Evolutionary conservation across 1,140 invertebrate genomes (phyloP).

Genomic region (Caenorhabditis inopinata): DNA sequence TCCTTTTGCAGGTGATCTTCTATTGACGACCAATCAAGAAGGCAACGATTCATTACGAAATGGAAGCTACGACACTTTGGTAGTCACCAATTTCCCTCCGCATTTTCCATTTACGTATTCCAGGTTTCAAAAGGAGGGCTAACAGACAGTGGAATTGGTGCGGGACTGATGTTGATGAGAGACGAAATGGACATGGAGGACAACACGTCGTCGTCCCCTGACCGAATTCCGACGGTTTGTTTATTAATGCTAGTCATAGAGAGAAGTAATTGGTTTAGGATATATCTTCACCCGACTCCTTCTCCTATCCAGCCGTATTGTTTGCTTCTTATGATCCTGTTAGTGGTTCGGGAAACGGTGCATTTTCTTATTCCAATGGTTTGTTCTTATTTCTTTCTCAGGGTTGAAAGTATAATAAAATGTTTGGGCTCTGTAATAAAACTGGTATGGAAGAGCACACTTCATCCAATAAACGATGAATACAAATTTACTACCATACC

Average conservation of each 20-base stretch:
- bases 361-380: background rate
- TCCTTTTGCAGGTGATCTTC: background rate
- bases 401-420: too few relatives aligned
- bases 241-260: too few relatives aligned
- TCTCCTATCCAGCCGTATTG: background rate
- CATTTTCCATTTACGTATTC: background rate
- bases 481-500: too few relatives aligned
- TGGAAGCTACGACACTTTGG: slow-evolving; percentile 20
- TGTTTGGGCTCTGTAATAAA: too few relatives aligned
- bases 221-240: slow-evolving; percentile 10
- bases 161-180: background rate
- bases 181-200: slow-evolving; percentile 1
- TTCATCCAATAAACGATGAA: too few relatives aligned
- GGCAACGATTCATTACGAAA: background rate
- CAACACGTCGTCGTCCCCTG: background rate
- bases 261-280: background rate
- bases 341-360: background rate
- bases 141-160: slow-evolving; percentile 19
- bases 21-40: background rate
- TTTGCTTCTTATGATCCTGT: background rate
- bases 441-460: too few relatives aligned
- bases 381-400: background rate
- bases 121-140: slow-evolving; percentile 4
- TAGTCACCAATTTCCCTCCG: background rate
- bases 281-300: slow-evolving; percentile 4